Evolutionary conservation across 2,113 vertebrate species (phyloP), one percentile per base, ranked within the genome.

Genomic region (Crocuta crocuta): DNA sequence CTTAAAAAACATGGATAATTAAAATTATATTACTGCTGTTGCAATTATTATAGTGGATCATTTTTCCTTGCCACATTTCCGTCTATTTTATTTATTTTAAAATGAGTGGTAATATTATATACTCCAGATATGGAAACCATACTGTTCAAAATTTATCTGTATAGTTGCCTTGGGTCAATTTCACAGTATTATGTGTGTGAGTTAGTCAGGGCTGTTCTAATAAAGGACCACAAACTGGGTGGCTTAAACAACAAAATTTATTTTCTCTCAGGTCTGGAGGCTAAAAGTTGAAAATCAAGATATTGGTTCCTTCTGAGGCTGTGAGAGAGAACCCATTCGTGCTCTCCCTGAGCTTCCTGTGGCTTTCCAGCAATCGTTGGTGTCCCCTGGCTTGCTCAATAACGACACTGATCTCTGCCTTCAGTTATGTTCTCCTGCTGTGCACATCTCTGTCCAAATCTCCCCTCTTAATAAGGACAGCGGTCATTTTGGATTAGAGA

Each of bases 1-100:
- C 76, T 97, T 95, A 87, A 96, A 81, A 97, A 97, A 28, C 6
- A 48, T 1, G 16, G 2, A 45, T 55, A 85, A 55, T 93, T 95
- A 39, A 96, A 94, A 58, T 15, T 45, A 0, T 61, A 24, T 87
- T 35, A 92, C 70, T 82, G 55, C 65, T 48, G 2, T 26, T 93
- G 3, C 15, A 80, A 12, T 97, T 48, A 50, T 76, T 84, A 79
- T 73, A 89, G 74, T 45, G 76, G 33, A 15, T 94, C 33, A n/a
- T 76, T 87, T 92, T 83, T 63, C 35, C 28, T 92, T 89, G 28
- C 31, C 39, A n/a, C 79, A 33, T 50, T 89, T 89, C 86, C 28
- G 63, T 50, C 53, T 53, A 39, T 68, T 94, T 94, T 89, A 71
- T 85, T 65, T 66, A 63, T 74, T 84, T 87, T 76, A 28, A 79